These are phyloP conservation scores for Hyperoplus lanceolatus DNA, from an alignment of 2,797 vertebrate genomes.

Conservation along the genomic window DNA sequence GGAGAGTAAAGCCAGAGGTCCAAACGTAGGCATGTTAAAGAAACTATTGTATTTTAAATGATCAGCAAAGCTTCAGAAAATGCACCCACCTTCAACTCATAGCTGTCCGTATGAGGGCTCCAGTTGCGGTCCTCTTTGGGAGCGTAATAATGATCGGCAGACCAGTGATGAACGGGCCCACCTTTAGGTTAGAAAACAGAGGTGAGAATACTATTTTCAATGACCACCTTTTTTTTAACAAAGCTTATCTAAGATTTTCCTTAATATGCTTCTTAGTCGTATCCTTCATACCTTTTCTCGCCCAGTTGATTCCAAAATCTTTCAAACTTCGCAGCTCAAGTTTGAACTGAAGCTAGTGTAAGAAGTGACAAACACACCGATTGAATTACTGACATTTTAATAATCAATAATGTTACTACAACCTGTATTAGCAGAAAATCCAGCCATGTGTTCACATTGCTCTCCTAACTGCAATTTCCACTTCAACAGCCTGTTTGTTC, in stretches of 20 bases:
- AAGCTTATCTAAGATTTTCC: too few species aligned
- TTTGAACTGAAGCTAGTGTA: background rate
- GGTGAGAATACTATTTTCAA: background rate
- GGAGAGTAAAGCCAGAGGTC: background rate
- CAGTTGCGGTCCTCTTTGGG: constrained; percentile 84
- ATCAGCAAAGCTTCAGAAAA: too few species aligned
- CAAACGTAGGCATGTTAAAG: background rate
- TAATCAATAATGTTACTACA: constrained; percentile 50
- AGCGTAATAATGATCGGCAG: constrained; percentile 83
- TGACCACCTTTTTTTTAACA: background rate
- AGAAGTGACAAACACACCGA: constrained; percentile 3
- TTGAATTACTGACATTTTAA: constrained; percentile 63
- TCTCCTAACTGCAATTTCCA: constrained; percentile 12
- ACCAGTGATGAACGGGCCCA: constrained; percentile 78
- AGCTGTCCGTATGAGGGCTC: constrained; percentile 81
- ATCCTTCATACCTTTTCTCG: too few species aligned
- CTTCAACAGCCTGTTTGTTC: constrained; percentile 24
- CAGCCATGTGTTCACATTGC: constrained; percentile 14
- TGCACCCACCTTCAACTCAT: constrained; percentile 81
- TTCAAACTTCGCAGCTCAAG: background rate
- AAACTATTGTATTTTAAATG: too few species aligned
- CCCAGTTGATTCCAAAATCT: too few species aligned
- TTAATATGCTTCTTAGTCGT: too few species aligned
- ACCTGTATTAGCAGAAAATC: constrained; percentile 42
- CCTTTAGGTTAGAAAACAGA: constrained; percentile 60